These are phyloP conservation scores for Catostomus latipinnis DNA, from an alignment of 2,797 vertebrate genomes.

Conservation along the genomic window DNA sequence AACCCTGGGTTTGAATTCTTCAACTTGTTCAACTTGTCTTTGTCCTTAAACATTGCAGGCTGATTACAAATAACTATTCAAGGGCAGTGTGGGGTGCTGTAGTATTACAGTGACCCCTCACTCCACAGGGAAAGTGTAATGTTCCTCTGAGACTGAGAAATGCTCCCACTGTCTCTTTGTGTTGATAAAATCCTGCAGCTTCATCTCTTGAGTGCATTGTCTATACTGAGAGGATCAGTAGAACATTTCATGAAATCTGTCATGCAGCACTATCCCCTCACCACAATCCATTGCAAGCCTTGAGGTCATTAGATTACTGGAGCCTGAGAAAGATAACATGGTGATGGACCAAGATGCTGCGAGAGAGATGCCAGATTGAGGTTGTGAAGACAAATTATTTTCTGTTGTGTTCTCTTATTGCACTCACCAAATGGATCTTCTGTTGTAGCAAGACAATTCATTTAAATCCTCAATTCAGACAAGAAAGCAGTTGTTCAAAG, in stretches of 20 bases:
- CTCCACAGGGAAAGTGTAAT: conserved; percentile 17
- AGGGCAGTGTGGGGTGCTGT: conserved; percentile 1
- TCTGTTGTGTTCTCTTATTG: conserved; percentile 1
- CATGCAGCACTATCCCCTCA: conserved; percentile 25
- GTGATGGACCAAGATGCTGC: not conserved
- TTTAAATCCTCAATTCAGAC: conserved; percentile 5
- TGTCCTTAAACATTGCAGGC: not conserved
- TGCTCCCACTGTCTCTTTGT: conserved; percentile 2
- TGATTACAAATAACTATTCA: not conserved
- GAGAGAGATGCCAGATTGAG: not conserved
- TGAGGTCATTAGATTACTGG: not conserved
- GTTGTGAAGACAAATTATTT: conserved; percentile 6
- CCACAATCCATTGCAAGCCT: conserved; percentile 7
- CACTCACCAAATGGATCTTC: conserved; percentile 1
- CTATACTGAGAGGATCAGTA: conserved; percentile 33
- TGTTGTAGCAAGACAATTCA: not conserved
- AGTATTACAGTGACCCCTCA: conserved; percentile 3
- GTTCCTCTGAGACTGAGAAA: conserved; percentile 18
- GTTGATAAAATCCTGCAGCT: conserved; percentile 28
- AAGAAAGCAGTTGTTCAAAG: conserved; percentile 6
- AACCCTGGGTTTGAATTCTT: not conserved
- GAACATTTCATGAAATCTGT: conserved; percentile 45
- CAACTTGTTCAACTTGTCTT: not conserved
- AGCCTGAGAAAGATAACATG: not conserved
- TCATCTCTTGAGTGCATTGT: conserved; percentile 14